Evolutionary conservation across 2,797 vertebrate genomes (phyloP), one percentile per base, ranked within the genome.

Genomic region (Psittacula echo): DNA sequence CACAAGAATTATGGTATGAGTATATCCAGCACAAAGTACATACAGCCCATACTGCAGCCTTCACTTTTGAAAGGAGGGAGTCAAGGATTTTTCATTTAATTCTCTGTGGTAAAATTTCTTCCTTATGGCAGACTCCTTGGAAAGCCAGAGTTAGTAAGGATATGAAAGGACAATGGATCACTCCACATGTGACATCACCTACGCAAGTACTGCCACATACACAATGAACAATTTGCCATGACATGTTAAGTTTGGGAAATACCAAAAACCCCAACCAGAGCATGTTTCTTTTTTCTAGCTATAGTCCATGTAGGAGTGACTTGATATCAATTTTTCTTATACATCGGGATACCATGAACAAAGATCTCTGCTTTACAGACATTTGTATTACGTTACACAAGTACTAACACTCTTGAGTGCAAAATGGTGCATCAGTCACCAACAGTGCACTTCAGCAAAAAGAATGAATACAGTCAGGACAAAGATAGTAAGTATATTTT

Each of bases 161-260:
- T 53, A 47, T 45, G 34, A 44, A 90, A 78, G 30, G 37, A 34
- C 23, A 80, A 47, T 2, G 10, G 4, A 2, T 44, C 8, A 12
- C 7, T 58, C 18, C 30, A 73, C 54, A 8, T 65, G 19, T 58
- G 39, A 64, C 6, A 5, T 61, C 62, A 44, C 19, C n/a, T n/a
- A 8, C 11, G 15, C 19, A 21, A 26, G 11, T 71, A 27, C 17
- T 44, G n/a, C 37, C 47, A 84, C 30, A 37, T 18, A 34, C 30
- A 19, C 0, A 0, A 51, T 39, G 4, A 67, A 71, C 7, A 17
- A 16, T 51, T 75, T 76, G 11, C 45, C 29, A 4, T 4, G 4
- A 34, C 22, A 62, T 58, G 26, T 56, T 24, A 70, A 37, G 9
- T 74, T 47, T 24, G 12, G 16, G 37, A 86, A 75, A 77, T 34